Evolutionary conservation across 2,797 vertebrate genomes (phyloP).

Genomic region (Danio aesculapii): DNA sequence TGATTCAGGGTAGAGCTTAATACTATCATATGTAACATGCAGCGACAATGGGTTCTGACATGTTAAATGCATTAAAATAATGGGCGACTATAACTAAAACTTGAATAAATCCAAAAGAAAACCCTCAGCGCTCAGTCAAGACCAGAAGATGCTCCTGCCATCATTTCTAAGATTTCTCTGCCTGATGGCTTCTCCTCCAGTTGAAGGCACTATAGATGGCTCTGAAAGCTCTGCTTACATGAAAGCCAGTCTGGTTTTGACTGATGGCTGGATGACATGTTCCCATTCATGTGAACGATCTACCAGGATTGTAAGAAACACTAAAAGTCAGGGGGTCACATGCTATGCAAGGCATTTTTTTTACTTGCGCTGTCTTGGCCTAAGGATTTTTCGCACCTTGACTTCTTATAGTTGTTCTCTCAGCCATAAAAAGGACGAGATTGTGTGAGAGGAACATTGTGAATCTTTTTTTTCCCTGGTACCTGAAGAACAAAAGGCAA

Average conservation of each 20-base stretch:
- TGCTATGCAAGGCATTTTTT: conserved; percentile 57
- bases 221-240: conserved; percentile 71
- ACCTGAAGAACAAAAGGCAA: conserved; percentile 72
- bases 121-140: conserved; percentile 71
- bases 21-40: conserved; percentile 55
- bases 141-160: conserved; percentile 59
- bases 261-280: conserved; percentile 72
- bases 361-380: conserved; percentile 44
- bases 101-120: conserved; percentile 58
- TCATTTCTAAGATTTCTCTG: conserved; percentile 71
- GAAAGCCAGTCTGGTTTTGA: conserved; percentile 72
- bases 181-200: conserved; percentile 74
- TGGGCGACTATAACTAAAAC: conserved; percentile 52
- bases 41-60: conserved; percentile 41
- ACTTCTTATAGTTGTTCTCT: conserved; percentile 46
- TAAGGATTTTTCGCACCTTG: conserved; percentile 46
- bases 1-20: conserved; percentile 44
- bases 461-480: conserved; percentile 59
- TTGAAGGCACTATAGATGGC: conserved; percentile 83
- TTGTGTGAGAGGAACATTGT: conserved; percentile 48
- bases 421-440: conserved; percentile 39
- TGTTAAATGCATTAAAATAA: conserved; percentile 43
- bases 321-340: conserved; percentile 58
- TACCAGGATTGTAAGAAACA: conserved; percentile 61
- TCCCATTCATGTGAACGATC: conserved; percentile 50